phyloP scores from a whole-genome alignment of 2,113 vertebrate genomes.

The Boulengeromyrus knoepffleri region DNA sequence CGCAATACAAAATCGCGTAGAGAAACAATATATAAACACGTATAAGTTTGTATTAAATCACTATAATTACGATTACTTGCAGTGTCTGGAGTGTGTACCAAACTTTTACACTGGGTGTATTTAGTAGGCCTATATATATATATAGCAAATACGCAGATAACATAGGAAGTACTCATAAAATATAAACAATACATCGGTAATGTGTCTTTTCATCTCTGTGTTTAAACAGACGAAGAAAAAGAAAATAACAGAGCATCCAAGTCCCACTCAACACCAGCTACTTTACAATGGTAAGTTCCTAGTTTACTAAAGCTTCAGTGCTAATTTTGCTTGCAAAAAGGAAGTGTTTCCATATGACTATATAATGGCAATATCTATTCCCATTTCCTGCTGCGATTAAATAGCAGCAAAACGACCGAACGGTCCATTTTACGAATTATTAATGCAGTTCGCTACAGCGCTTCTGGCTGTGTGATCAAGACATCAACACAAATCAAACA shows the following conservation, averaged over 20 bases:
- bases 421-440: background rate
- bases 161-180: background rate
- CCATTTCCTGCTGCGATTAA: background rate
- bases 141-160: background rate
- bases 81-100: background rate
- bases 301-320: background rate
- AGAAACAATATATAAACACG: background rate
- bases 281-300: constrained; percentile 85
- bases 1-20: background rate
- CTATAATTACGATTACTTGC: background rate
- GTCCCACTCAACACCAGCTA: constrained; percentile 95
- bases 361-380: background rate
- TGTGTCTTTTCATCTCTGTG: background rate
- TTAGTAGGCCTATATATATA: background rate
- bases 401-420: background rate
- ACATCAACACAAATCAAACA: constrained; percentile 3
- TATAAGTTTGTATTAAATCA: background rate
- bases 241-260: constrained; percentile 97
- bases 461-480: background rate
- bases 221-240: constrained; percentile 89
- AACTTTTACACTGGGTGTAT: background rate
- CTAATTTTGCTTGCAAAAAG: background rate
- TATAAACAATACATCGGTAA: background rate
- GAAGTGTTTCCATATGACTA: background rate
- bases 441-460: background rate